Evolutionary conservation across 1,140 invertebrate genomes (phyloP), one percentile per base, ranked within the genome.

Genomic region (Dinothrombium tinctorium): DNA sequence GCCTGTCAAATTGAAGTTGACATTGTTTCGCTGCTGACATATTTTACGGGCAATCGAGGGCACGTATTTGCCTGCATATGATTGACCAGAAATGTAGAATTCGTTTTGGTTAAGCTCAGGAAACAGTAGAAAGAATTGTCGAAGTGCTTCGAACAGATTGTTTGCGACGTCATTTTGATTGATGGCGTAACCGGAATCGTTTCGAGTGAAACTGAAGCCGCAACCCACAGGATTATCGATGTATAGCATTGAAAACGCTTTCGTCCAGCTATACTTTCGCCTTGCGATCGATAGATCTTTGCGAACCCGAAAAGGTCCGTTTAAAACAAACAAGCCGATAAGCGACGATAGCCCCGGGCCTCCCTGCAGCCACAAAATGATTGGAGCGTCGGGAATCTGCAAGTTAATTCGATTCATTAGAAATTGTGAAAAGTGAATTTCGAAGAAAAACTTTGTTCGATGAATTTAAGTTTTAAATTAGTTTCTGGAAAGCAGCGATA

Each of bases 141-240:
- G 15, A 15, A 53, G 17, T n/a, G 43, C 45, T 28, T 46, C 37
- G 21, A 38, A 51, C 11, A 53, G 28, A 23, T 53, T 48, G 9
- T 29, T 21, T 1, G 33, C 49, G 2, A 53, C 45, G 19, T 44
- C 37, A 9, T 9, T 36, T 33, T 53, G 32, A 33, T 53, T 53
- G 7, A 8, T 49, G 3, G 37, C 41, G 17, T 45, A 53, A 2
- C 46, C 46, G 3, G 8, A 11, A 3, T 51, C 44, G 24, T 17
- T 25, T 8, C 37, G 12, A 2, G 50, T 51, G 33, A 48, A 50
- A 25, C 46, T 48, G 31, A 46, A 51, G 5, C 59, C 59, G 14
- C 76, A 74, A 2, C 76, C 77, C 28, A 81, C 79, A 4, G 81
- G 82, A 56, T 81, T 83, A 52, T 87, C 82, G 39, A 86, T 74